Evolutionary conservation across 64 coral and sea anemone species (phyloP).

Genomic region (Porites australiensis): DNA sequence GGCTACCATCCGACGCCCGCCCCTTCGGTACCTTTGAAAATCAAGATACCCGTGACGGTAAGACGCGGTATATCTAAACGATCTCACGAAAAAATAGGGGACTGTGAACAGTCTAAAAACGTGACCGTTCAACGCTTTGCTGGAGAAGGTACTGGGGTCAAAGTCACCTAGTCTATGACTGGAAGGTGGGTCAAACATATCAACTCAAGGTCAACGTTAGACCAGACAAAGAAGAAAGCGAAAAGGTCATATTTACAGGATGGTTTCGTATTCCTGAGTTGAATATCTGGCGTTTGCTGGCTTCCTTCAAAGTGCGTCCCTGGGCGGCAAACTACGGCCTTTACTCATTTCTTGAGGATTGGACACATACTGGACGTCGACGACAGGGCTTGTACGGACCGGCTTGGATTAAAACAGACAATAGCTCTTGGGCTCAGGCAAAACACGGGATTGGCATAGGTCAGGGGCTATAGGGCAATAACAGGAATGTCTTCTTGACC

Average conservation of each 20-base stretch:
- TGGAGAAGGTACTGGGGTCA: conserved; percentile 45
- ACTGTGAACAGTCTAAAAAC: too few relatives aligned
- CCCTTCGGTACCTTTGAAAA: too few relatives aligned
- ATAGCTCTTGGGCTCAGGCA: conserved; percentile 26
- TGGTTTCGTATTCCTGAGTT: conserved; percentile 54
- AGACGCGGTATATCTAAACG: too few relatives aligned
- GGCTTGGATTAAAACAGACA: conserved; percentile 44
- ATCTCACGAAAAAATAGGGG: too few relatives aligned
- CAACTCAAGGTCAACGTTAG: conserved; percentile 38
- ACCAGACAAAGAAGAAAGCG: conserved; percentile 25
- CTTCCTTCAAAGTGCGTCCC: conserved; percentile 43
- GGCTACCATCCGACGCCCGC: too few relatives aligned
- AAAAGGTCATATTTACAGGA: conserved; percentile 47
- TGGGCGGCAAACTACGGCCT: not conserved
- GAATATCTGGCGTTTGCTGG: conserved; percentile 51
- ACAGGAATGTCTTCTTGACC: conserved; percentile 46
- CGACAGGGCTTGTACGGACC: conserved; percentile 38
- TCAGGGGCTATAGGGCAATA: too few relatives aligned
- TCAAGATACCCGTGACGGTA: too few relatives aligned
- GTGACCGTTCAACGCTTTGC: conserved; percentile 29
- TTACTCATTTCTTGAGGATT: conserved; percentile 48
- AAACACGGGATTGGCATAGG: too few relatives aligned
- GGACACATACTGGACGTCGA: conserved; percentile 2
- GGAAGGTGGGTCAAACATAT: conserved; percentile 42
- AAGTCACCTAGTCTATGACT: conserved; percentile 39